Percentiles rank a stretch among this genome's conserved stretches.
These are phyloP conservation scores for Rhyacophila brunnea DNA, from an alignment of 1,140 invertebrate genomes.

Conservation along the genomic window DNA sequence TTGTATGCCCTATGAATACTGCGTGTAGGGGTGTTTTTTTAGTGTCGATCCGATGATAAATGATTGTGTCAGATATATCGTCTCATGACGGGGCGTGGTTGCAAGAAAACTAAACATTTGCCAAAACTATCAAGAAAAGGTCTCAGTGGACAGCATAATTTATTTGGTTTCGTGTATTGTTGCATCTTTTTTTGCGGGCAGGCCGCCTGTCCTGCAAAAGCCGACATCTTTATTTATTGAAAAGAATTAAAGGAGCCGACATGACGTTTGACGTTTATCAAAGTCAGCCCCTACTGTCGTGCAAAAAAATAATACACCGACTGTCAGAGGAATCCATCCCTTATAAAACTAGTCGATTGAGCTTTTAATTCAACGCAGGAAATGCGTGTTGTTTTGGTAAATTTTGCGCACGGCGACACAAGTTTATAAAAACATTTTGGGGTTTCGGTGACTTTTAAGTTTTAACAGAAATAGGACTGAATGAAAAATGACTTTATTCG, in stretches of 20 bases:
- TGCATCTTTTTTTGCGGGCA: conserved; percentile 22
- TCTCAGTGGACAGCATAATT: conserved; percentile 31
- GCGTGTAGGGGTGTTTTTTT: too few relatives aligned
- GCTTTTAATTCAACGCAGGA: background rate
- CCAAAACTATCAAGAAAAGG: conserved; percentile 34
- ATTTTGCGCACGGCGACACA: conserved; percentile 31
- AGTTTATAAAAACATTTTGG: conserved; percentile 25
- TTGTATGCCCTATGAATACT: too few relatives aligned
- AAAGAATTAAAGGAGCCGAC: conserved; percentile 33
- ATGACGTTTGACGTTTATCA: conserved; percentile 32
- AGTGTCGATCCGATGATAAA: too few relatives aligned
- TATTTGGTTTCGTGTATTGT: conserved; percentile 24
- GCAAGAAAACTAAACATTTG: conserved; percentile 35
- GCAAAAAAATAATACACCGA: conserved; percentile 9
- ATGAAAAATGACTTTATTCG: conserved; percentile 31
- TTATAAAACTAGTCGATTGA: background rate
- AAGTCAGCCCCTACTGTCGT: conserved; percentile 12
- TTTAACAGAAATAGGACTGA: conserved; percentile 28
- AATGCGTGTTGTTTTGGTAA: conserved; percentile 29
- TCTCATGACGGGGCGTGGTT: conserved; percentile 27
- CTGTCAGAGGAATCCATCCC: conserved; percentile 7
- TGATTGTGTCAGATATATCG: background rate
- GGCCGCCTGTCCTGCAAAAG: conserved; percentile 21
- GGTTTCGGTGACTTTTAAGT: conserved; percentile 21
- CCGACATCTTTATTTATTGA: conserved; percentile 33